Evolutionary conservation across 2,797 vertebrate species (phyloP).

Genomic region (Galagoides demidoff): DNA sequence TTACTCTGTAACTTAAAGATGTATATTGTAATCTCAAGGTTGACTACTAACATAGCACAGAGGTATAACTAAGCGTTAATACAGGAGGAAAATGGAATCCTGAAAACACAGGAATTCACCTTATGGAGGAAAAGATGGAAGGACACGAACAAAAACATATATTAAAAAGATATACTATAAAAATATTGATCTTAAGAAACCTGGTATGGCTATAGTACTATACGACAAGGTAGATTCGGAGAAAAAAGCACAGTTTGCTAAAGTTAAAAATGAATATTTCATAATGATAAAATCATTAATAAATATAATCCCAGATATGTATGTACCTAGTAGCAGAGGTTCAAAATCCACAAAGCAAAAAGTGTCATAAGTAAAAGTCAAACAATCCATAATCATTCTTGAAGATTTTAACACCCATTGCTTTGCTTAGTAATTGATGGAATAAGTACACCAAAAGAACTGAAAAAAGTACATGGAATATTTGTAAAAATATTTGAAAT

Average conservation of each 20-base stretch:
- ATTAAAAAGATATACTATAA: not conserved
- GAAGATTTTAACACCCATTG: not conserved
- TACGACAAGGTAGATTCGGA: not conserved
- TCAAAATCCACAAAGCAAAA: not conserved
- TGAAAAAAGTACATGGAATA: not conserved
- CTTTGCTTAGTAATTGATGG: not conserved
- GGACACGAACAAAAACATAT: not conserved
- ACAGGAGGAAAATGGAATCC: not conserved
- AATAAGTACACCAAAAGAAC: not conserved
- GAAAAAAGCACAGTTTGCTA: not conserved
- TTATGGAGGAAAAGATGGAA: not conserved
- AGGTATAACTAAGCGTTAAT: not conserved
- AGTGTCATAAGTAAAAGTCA: not conserved
- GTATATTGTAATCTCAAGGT: not conserved
- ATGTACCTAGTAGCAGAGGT: not conserved
- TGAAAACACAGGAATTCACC: not conserved
- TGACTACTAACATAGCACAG: not conserved
- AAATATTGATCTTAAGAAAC: conserved; percentile 12
- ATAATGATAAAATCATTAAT: not conserved
- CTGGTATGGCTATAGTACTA: not conserved
- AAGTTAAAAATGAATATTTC: not conserved
- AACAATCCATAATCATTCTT: not conserved
- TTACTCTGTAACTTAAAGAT: not conserved
- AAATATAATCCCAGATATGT: not conserved
- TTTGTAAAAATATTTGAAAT: not conserved